Evolutionary conservation across 1,140 invertebrate genomes (phyloP).

Genomic region (Gonioctena quinquepunctata): DNA sequence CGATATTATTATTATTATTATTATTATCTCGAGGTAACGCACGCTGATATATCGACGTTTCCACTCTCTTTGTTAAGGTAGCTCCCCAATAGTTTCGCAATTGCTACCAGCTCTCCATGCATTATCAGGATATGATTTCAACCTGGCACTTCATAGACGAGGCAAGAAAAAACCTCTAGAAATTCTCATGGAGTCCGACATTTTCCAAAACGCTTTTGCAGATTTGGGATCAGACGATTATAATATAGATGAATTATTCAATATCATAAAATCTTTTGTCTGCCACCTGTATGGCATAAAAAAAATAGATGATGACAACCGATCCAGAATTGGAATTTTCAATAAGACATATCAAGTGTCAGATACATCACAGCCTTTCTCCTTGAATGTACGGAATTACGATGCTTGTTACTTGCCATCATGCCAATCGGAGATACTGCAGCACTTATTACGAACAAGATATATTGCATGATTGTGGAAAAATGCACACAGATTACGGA

Average conservation of each 20-base stretch:
- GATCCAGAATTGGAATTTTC: conserved; percentile 15
- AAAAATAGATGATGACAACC: conserved; percentile 8
- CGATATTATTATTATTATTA: no score
- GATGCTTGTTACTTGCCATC: conserved; percentile 6
- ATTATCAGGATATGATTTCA: conserved; percentile 6
- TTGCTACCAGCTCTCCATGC: conserved; percentile 13
- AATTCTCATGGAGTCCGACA: background rate
- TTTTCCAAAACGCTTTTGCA: background rate
- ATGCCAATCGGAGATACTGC: conserved; percentile 1
- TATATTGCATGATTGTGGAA: conserved; percentile 8
- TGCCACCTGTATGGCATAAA: conserved; percentile 5
- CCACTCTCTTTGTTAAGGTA: conserved; percentile 16
- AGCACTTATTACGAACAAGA: conserved; percentile 4
- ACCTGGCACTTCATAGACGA: background rate
- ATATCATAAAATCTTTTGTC: conserved; percentile 2
- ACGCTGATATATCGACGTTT: conserved; percentile 26
- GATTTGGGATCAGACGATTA: background rate
- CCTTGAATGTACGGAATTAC: conserved; percentile 14
- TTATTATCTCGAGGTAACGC: no score
- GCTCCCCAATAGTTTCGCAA: conserved; percentile 12
- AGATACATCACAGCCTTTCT: conserved; percentile 9
- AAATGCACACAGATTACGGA: conserved; percentile 1
- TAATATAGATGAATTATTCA: background rate
- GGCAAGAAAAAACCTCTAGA: background rate
- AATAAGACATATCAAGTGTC: conserved; percentile 17